A percentile compares a stretch with the other conserved stretches of the same genome.
phyloP scores from a whole-genome alignment of 2,113 vertebrate species.

The Ceyx melanurus region DNA sequence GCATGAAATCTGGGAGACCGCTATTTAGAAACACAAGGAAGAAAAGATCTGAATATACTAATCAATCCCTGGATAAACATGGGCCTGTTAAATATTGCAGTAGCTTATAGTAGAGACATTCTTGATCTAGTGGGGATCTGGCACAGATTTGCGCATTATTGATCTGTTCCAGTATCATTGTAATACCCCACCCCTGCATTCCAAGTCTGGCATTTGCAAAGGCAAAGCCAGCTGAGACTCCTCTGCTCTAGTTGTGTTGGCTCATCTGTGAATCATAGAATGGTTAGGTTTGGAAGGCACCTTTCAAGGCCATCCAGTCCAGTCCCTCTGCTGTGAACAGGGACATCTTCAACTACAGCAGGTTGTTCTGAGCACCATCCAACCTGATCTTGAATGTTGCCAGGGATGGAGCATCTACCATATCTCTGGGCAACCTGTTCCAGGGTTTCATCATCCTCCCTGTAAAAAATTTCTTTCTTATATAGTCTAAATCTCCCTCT shows the following conservation, averaged over 20 bases:
- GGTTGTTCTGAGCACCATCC: background rate
- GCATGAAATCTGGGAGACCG: background rate
- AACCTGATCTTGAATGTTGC: background rate
- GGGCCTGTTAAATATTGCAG: background rate
- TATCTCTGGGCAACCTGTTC: background rate
- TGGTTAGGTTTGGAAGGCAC: background rate
- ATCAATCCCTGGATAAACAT: background rate
- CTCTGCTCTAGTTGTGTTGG: background rate
- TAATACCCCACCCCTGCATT: background rate
- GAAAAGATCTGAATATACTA: background rate
- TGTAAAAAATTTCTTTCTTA: background rate
- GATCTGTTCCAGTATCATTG: background rate
- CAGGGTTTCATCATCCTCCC: background rate
- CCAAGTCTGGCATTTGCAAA: background rate
- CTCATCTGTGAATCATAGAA: background rate
- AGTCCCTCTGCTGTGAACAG: background rate
- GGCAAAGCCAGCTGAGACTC: background rate
- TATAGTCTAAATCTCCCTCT: background rate
- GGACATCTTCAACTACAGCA: background rate
- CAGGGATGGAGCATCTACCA: background rate
- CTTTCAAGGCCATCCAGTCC: background rate
- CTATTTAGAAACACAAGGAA: background rate
- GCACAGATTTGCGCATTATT: background rate
- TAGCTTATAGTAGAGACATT: background rate
- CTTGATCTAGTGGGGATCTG: background rate